Conservation (phyloP, 2,888 invertebrate genomes). For the Drosophila borborema region DNA sequence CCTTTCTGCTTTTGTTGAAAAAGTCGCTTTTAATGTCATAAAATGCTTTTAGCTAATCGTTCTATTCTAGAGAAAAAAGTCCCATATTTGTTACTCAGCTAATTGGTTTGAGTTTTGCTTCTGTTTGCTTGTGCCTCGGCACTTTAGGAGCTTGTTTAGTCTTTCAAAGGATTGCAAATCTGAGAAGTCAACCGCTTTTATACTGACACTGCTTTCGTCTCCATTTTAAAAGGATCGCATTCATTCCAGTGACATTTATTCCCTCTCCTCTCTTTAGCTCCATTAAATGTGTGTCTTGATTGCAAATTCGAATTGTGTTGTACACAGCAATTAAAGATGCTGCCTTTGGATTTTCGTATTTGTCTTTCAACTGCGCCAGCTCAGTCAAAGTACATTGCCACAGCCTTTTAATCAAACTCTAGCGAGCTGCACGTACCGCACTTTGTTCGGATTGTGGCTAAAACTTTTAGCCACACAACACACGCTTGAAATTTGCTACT, state of each 20-base stretch:
- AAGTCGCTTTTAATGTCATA: neutral
- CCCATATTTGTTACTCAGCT: neutral
- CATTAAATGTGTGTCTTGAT: neutral
- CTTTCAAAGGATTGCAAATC: slow-evolving; percentile 3
- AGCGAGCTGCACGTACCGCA: neutral
- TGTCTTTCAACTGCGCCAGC: neutral
- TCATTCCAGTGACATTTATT: neutral
- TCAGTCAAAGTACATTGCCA: neutral
- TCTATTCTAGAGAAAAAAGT: neutral
- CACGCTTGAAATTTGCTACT: slow-evolving; percentile 33
- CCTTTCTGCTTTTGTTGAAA: neutral
- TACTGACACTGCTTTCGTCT: neutral
- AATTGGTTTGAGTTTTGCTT: slow-evolving; percentile 30
- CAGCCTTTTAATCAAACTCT: slow-evolving; percentile 49
- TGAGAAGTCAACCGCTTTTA: neutral
- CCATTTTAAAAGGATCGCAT: neutral
- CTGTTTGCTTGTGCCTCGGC: neutral
- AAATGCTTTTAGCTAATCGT: neutral
- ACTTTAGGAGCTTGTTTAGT: neutral
- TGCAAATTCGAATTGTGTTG: neutral
- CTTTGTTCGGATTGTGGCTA: slow-evolving; percentile 26
- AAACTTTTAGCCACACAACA: slow-evolving; percentile 26
- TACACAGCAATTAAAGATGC: neutral
- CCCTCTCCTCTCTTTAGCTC: neutral
- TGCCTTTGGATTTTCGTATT: slow-evolving; percentile 13